These are phyloP conservation scores for Dinocampus coccinellae DNA, from an alignment of 2,888 invertebrate genomes.

Conservation along the genomic window DNA sequence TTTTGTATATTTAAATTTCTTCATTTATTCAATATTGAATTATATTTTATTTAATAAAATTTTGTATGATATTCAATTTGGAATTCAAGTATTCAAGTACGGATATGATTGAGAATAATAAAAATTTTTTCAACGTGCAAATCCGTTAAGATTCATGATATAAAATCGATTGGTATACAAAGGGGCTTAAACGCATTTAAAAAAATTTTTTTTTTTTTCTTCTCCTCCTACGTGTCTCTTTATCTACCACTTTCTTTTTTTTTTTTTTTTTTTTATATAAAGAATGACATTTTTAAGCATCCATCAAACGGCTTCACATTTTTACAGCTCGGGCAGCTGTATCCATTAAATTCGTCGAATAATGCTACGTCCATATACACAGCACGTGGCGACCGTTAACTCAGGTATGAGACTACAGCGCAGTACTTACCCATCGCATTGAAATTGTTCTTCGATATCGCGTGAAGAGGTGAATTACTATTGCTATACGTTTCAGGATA, in stretches of 20 bases:
- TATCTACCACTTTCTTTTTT: no score
- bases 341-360: slow-evolving; percentile 49
- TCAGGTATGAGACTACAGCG: slow-evolving; percentile 36
- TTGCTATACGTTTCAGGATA: not conserved
- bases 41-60: not conserved
- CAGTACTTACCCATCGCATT: slow-evolving; percentile 24
- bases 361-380: slow-evolving; percentile 36
- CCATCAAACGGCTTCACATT: slow-evolving; percentile 38
- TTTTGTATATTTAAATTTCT: not conserved
- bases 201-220: no score
- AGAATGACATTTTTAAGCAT: slow-evolving; percentile 45
- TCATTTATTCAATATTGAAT: not conserved
- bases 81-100: not conserved
- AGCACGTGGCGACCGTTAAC: slow-evolving; percentile 48
- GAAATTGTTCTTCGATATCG: slow-evolving; percentile 33
- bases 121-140: not conserved
- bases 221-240: no score
- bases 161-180: slow-evolving; percentile 25
- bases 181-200: not conserved
- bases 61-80: not conserved
- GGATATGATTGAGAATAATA: not conserved
- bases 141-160: slow-evolving; percentile 11
- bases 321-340: slow-evolving; percentile 51
- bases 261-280: not conserved
- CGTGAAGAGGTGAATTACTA: not conserved